A percentile compares a stretch with the other conserved stretches of the same genome.
Conservation (phyloP, 2,888 invertebrate genomes). For the Melieria omissa region DNA sequence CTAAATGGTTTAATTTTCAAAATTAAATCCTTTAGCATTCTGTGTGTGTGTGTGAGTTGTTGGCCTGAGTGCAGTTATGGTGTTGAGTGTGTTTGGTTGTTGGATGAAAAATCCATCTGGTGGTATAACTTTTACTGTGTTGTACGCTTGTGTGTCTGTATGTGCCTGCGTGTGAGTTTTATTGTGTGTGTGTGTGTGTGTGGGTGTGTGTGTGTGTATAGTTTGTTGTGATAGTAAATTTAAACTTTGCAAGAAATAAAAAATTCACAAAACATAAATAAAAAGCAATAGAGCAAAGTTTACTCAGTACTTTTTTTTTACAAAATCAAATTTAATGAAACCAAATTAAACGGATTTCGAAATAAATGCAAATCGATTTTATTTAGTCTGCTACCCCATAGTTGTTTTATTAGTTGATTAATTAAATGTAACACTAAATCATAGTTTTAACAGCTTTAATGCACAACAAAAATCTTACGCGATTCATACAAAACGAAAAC, state of each 20-base stretch:
- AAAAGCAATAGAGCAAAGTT: constrained; percentile 47
- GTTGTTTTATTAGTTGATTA: not conserved
- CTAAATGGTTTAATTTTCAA: too few relatives aligned
- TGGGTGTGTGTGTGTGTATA: not conserved
- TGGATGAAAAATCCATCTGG: too few relatives aligned
- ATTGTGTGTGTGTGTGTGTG: constrained; percentile 23
- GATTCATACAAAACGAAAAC: not conserved
- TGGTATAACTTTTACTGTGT: too few relatives aligned
- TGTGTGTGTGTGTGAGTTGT: constrained; percentile 24
- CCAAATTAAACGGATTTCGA: constrained; percentile 49
- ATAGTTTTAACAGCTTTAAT: not conserved
- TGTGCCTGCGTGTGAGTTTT: constrained; percentile 13
- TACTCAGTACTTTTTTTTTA: constrained; percentile 45
- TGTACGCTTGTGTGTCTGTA: constrained; percentile 26
- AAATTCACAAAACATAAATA: constrained; percentile 37
- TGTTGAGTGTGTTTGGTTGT: too few relatives aligned
- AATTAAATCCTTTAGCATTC: too few relatives aligned
- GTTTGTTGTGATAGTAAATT: not conserved
- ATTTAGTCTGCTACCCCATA: constrained; percentile 68
- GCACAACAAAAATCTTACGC: not conserved
- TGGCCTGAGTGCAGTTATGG: too few relatives aligned
- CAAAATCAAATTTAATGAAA: constrained; percentile 42
- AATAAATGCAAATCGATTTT: constrained; percentile 42
- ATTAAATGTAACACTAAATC: not conserved
- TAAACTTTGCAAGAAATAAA: constrained; percentile 10